Evolutionary conservation across 2,797 vertebrate species (phyloP).

Genomic region (Morelia viridis): DNA sequence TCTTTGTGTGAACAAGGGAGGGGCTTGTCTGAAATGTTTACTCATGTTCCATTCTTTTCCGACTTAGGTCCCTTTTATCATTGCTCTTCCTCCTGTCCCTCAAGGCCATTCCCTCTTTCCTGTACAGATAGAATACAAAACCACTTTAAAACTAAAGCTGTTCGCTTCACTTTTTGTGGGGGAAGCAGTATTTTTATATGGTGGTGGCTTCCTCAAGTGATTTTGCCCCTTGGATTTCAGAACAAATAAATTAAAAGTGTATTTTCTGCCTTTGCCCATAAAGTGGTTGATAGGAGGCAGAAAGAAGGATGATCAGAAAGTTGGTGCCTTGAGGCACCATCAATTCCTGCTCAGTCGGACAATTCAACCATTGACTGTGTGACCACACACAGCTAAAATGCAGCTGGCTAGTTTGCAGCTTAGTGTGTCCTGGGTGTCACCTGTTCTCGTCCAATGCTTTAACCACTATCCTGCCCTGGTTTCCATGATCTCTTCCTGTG

Average conservation of each 20-base stretch:
- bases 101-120: too few species aligned
- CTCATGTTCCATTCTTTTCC: too few species aligned
- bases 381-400: too few species aligned
- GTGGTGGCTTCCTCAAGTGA: not conserved
- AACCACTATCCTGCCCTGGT: too few species aligned
- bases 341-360: not conserved
- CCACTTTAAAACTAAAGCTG: not conserved
- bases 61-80: too few species aligned
- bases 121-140: fast-evolving
- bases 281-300: not conserved
- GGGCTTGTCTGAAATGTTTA: too few species aligned
- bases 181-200: not conserved
- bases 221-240: not conserved
- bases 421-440: too few species aligned
- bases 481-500: too few species aligned
- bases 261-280: not conserved
- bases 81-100: too few species aligned
- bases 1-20: too few species aligned
- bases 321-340: not conserved
- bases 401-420: too few species aligned
- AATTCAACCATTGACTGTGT: not conserved
- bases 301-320: not conserved
- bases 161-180: not conserved
- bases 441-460: too few species aligned
- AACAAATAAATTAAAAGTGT: not conserved